Conservation (phyloP, 2,888 invertebrate genomes). For the Globia sparganii region DNA sequence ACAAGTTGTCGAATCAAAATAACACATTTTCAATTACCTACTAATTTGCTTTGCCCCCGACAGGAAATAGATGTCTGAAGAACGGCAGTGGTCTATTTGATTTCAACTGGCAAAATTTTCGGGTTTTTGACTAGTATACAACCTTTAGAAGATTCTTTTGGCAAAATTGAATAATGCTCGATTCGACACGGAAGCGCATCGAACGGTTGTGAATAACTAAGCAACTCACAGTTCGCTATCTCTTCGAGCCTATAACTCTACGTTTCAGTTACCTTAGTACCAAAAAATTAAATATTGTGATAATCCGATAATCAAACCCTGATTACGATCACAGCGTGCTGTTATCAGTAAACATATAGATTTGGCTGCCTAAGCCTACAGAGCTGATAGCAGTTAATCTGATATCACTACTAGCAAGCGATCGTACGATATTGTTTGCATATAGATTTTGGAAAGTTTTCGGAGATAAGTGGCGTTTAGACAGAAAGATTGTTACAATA, state of each 20-base stretch:
- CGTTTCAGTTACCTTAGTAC: too few species aligned
- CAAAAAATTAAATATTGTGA: slow-evolving; percentile 1
- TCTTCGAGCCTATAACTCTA: not conserved
- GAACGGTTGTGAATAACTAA: too few species aligned
- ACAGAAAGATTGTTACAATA: not conserved
- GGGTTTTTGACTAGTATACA: not conserved
- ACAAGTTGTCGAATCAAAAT: not conserved
- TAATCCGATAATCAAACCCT: slow-evolving; percentile 10
- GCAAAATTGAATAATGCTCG: too few species aligned
- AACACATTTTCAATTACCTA: not conserved
- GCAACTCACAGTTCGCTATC: not conserved
- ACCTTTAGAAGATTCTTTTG: too few species aligned
- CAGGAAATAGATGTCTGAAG: too few species aligned
- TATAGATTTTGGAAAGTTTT: slow-evolving; percentile 30
- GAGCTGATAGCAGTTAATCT: slow-evolving; percentile 26
- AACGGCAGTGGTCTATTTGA: not conserved
- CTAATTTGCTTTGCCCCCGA: too few species aligned
- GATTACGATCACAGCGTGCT: slow-evolving; percentile 6
- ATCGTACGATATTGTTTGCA: slow-evolving; percentile 17
- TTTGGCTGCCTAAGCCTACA: slow-evolving; percentile 14
- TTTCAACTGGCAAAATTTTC: too few species aligned
- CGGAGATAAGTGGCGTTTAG: not conserved
- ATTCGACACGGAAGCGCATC: too few species aligned
- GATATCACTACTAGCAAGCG: slow-evolving; percentile 18
- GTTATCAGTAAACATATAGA: slow-evolving; percentile 33